Percentiles rank a stretch among this genome's conserved stretches.
Evolutionary conservation across 2,888 invertebrate genomes (phyloP).

Genomic region (Syrista parreyssii): DNA sequence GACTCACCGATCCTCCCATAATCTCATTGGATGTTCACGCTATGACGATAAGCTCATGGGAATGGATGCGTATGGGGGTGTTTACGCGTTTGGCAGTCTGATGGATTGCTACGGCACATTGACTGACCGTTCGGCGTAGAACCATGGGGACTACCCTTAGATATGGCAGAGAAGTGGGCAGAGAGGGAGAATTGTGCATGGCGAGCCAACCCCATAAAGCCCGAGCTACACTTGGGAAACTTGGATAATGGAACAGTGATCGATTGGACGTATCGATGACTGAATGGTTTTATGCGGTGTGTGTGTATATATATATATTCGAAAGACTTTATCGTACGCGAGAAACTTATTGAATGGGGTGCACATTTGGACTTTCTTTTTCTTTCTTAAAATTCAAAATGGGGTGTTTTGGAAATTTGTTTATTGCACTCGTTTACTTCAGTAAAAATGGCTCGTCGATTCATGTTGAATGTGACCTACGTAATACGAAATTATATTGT

Average conservation of each 20-base stretch:
- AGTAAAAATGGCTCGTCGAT: too few relatives aligned
- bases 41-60: conserved; percentile 45
- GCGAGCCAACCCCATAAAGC: background rate
- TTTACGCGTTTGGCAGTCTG: conserved; percentile 34
- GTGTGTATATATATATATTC: too few relatives aligned
- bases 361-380: too few relatives aligned
- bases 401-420: too few relatives aligned
- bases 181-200: background rate
- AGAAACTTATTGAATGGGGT: too few relatives aligned
- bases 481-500: too few relatives aligned
- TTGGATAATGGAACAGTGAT: conserved; percentile 37
- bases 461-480: too few relatives aligned
- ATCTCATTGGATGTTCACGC: conserved; percentile 44
- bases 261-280: conserved; percentile 29
- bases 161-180: background rate
- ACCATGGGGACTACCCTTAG: too few relatives aligned
- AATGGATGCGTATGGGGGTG: conserved; percentile 31
- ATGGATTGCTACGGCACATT: conserved; percentile 41
- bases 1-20: conserved; percentile 31
- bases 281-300: background rate
- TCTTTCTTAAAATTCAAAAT: too few relatives aligned
- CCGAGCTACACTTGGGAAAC: conserved; percentile 6
- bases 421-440: too few relatives aligned
- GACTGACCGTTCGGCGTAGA: conserved; percentile 23
- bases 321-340: too few relatives aligned